Evolutionary conservation across 1,140 invertebrate species (phyloP).

Genomic region (Brachionus calyciflorus): DNA sequence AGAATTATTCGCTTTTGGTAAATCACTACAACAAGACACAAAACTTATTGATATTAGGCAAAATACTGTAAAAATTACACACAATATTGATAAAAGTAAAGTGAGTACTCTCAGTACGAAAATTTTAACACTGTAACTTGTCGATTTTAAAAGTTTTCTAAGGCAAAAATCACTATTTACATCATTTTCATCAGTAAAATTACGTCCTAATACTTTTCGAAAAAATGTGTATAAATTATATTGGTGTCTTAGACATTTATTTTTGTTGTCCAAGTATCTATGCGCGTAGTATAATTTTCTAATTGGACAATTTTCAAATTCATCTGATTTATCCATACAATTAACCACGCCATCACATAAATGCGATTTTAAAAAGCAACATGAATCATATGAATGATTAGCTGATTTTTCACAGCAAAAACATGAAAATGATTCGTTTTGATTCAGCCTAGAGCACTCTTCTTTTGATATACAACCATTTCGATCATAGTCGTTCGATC

Average conservation of each 20-base stretch:
- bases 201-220: conserved; percentile 4
- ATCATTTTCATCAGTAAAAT: conserved; percentile 21
- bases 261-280: conserved; percentile 33
- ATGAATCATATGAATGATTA: conserved; percentile 12
- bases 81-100: neutral
- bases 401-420: conserved; percentile 12
- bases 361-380: conserved; percentile 19
- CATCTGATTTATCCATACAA: conserved; percentile 35
- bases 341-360: conserved; percentile 35
- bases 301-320: conserved; percentile 44
- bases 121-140: conserved; percentile 30
- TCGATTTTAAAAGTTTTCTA: conserved; percentile 19
- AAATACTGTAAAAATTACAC: conserved; percentile 14
- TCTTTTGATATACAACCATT: conserved; percentile 14
- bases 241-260: conserved; percentile 35
- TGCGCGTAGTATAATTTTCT: conserved; percentile 30
- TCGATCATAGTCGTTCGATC: neutral
- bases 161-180: conserved; percentile 26
- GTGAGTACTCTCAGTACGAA: conserved; percentile 13
- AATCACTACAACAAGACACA: conserved; percentile 22
- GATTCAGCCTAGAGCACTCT: neutral
- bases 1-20: neutral
- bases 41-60: conserved; percentile 16
- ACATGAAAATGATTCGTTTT: neutral
- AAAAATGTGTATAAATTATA: conserved; percentile 39